Base-by-base conservation (phyloP, 2,113 vertebrate genomes). In the Poicephalus meyeri region DNA sequence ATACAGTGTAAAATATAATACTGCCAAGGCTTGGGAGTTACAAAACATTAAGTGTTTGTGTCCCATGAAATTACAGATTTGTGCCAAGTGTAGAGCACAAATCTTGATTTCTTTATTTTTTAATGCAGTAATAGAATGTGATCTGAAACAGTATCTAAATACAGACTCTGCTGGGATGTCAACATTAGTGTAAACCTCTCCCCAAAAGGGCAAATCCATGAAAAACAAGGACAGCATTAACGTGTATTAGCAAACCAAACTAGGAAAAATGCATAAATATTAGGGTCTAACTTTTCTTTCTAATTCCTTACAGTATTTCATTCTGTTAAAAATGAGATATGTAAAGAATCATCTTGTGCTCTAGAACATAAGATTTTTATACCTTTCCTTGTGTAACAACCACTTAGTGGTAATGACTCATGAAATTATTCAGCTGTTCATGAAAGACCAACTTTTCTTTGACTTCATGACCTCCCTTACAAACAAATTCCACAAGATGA, bases 351-450 rank as follows among this genome's bases (percentile, higher is more conserved):
- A n/a, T 71, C 11, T 86, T 76, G 20, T 58, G 14, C 33, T 55
- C 41, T 66, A 88, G 55, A 80, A 83, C 4, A 2, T 47, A 41
- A 63, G 41, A 50, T 76, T 82, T 92, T 95, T 69, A 29, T 78
- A 46, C 20, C 21, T 78, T 91, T 80, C 29, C 24, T 93, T 89
- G 65, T 18, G 7, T 49, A 78, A 66, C 13, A 78, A 23, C 23
- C 63, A 44, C 12, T 90, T 93, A 78, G 29, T 86, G 91, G 68
- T 74, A 91, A 81, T 86, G 88, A 93, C 50, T 95, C 72, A 93
- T 42, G 16, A 83, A 74, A 33, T 92, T 95, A 74, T 95, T 92
- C 83, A 95, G 52, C 42, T 61, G 69, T 96, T 95, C 60, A 50
- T 88, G 84, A 80, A 91, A 92, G 56, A 64, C 9, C 35, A 56